These are phyloP conservation scores for Takifugu bimaculatus DNA, from an alignment of 2,113 vertebrate species.

Conservation along the genomic window DNA sequence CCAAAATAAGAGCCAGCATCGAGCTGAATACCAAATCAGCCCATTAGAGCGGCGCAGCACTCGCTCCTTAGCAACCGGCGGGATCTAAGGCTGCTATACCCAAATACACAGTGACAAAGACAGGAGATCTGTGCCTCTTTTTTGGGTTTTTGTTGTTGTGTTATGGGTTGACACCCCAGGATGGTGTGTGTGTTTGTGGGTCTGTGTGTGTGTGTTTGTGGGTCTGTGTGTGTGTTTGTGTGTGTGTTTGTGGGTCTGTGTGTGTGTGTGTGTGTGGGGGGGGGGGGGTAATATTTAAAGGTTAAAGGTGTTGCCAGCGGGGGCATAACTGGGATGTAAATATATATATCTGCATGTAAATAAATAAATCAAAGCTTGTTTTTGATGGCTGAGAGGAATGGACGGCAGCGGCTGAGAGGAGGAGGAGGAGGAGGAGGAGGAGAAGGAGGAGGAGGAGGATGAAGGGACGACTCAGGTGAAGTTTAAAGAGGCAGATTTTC, in stretches of 20 bases:
- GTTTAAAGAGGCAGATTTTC: slow-evolving; percentile 56
- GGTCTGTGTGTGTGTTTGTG: too few species aligned
- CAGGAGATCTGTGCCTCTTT: slow-evolving; percentile 64
- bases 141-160: slow-evolving; percentile 35
- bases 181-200: slow-evolving; percentile 2
- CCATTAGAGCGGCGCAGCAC: slow-evolving; percentile 89
- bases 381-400: slow-evolving; percentile 28
- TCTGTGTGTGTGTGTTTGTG: too few species aligned
- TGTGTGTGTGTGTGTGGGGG: too few species aligned
- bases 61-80: slow-evolving; percentile 94
- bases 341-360: slow-evolving; percentile 3
- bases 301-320: slow-evolving; percentile 53
- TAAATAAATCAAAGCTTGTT: slow-evolving; percentile 50
- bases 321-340: slow-evolving; percentile 27
- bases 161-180: slow-evolving; percentile 56
- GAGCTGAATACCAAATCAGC: slow-evolving; percentile 97
- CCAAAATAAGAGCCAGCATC: slow-evolving; percentile 93
- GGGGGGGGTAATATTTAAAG: slow-evolving; percentile 17
- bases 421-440: background rate
- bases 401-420: slow-evolving; percentile 30
- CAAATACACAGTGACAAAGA: slow-evolving; percentile 81
- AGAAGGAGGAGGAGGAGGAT: slow-evolving; percentile 4
- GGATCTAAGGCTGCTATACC: slow-evolving; percentile 82
- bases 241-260: too few species aligned
- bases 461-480: slow-evolving; percentile 52